Evolutionary conservation across 1,140 invertebrate species (phyloP).

Genomic region (Drosophila punjabiensis): DNA sequence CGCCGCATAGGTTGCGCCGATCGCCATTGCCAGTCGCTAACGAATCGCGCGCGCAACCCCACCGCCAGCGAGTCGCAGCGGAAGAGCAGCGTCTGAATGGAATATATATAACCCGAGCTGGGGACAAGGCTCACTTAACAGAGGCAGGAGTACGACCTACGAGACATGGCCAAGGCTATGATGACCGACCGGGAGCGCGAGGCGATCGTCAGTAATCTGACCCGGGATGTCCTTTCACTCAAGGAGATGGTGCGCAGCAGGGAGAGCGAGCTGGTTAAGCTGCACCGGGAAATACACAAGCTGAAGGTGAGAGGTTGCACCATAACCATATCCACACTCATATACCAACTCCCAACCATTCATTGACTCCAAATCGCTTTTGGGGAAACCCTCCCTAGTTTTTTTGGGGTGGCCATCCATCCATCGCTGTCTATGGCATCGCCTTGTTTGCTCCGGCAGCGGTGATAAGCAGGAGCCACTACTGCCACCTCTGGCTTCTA

Average conservation of each 20-base stretch:
- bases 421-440: slow-evolving; percentile 57
- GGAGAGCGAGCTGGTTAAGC: slow-evolving; percentile 74
- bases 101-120: slow-evolving; percentile 15
- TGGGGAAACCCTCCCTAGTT: not conserved
- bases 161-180: slow-evolving; percentile 35
- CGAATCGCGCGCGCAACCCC: slow-evolving; percentile 52
- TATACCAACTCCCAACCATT: not conserved
- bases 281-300: slow-evolving; percentile 88
- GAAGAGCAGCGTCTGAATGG: slow-evolving; percentile 53
- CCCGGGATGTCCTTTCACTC: slow-evolving; percentile 54
- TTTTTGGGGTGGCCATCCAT: slow-evolving; percentile 31
- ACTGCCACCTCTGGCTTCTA: not conserved
- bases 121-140: not conserved
- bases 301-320: slow-evolving; percentile 86
- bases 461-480: slow-evolving; percentile 59
- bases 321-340: not conserved
- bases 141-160: slow-evolving; percentile 1
- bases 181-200: slow-evolving; percentile 53
- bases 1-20: slow-evolving; percentile 69
- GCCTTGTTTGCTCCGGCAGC: slow-evolving; percentile 51
- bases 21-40: slow-evolving; percentile 64
- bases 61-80: slow-evolving; percentile 30
- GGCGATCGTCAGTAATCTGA: slow-evolving; percentile 47
- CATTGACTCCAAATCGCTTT: not conserved
- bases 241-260: slow-evolving; percentile 64